Evolutionary conservation across 2,797 vertebrate genomes (phyloP), one percentile per base, ranked within the genome.

Genomic region (Numenius phaeopus): DNA sequence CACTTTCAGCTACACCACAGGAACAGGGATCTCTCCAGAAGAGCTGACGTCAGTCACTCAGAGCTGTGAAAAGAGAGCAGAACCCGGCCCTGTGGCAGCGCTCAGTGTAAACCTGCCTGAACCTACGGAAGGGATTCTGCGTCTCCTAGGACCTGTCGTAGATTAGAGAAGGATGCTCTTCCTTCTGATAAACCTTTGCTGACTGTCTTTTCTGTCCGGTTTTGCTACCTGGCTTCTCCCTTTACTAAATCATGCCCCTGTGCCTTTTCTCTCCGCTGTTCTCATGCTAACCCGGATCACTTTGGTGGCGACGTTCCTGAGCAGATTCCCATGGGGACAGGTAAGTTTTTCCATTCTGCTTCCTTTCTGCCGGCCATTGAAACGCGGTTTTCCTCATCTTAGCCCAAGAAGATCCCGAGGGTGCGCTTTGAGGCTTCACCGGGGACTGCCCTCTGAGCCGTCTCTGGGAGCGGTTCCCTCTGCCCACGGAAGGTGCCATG

Each of bases 331-430:
- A 30, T 4, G 9, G 82, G 83, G 42, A 29, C 82, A 91, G 92
- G 90, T 91, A 91, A 83, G 89, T 91, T 78, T 87, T 97, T 84
- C 91, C 85, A 17, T 7, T 59, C 66, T 81, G 87, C 73, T 83
- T 62, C 84, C 64, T 54, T 44, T 83, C 94, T 5, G 1, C 81
- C 1, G 27, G 88, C 96, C 95, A 96, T 93, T 98, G 97, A 98
- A 98, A 98, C 19, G 23, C 95, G 66, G 59, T 98, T 98, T 98
- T 98, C 98, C 98, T 98, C 98, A 8, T 91, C 98, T 94, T 81
- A 98, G 98, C 98, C 98, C 11, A 8, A 98, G 98, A 98, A 97
- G 98, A 98, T 93, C 75, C 98, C 32, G 65, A 96, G 84, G 0
- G 96, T 89, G 79, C 83, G 84, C 97, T 87, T 91, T 95, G 98